Evolutionary conservation across 2,113 vertebrate genomes (phyloP), one percentile per base, ranked within the genome.

Genomic region (Pimephales promelas): DNA sequence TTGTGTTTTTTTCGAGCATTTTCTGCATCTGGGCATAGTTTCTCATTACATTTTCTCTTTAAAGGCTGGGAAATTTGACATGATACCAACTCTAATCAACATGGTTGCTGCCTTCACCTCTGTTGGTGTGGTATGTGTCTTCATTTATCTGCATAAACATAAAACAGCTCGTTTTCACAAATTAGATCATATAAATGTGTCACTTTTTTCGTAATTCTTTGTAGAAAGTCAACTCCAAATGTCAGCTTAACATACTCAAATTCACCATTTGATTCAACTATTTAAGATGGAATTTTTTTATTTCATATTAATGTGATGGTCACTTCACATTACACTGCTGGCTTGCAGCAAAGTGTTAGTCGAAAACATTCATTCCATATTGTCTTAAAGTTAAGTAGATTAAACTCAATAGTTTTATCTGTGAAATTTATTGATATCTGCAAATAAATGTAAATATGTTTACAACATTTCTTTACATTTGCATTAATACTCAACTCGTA

Each of bases 81-180:
- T 98, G 89, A 95, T 98, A 66, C 97, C 97, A 18, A 98, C 97
- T n/a, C 94, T 98, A 87, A 97, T 98, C 90, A 98, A 97, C 90
- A 95, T 94, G 0, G 97, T 98, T 88, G 96, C 97, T 0, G 97
- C 97, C 49, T 98, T 99, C 83, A 98, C 97, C 1, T 99, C 96
- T 0, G 96, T 99, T 5, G 96, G 97, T 31, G 96, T 98, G 95
- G 97, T 98, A 92, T 31, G 73, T 34, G 26, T 77, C 22, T 56
- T 54, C 2, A 57, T 77, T 72, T 24, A 5, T 26, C 6, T 73
- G 45, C 24, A 18, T 28, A 6, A 16, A 49, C 36, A 43, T 43
- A 43, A 34, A 64, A 34, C 28, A 5, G 57, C 26, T 26, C 11
- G 4, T 24, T 57, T n/a, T n/a, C 22, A 57, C 22, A 57, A n/a